Base-by-base conservation (phyloP, 2,888 invertebrate genomes). In the Zygaena filipendulae region DNA sequence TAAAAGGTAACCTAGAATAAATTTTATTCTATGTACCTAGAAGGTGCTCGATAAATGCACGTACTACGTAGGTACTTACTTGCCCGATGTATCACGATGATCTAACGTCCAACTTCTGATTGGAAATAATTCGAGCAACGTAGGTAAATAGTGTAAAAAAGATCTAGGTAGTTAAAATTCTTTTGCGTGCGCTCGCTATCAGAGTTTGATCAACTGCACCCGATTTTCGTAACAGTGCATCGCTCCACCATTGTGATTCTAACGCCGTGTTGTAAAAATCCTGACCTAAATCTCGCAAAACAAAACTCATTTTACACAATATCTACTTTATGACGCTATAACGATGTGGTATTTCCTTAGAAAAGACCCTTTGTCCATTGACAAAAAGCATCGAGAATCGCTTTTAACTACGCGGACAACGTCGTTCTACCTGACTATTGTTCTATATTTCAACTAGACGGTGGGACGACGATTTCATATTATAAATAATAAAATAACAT, bases 321-420 rank as follows among this genome's bases (percentile, higher is more conserved):
- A 66, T 64, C 61, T 68, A 64, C 61, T 79, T 79, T 75, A 75
- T 64, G 69, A 70, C 55, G 64, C 67, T 57, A 71, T 79, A 75
- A 77, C 77, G 77, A 77, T 71, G 75, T 74, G 75, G 74, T 74
- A 72, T 71, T 71, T 70, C 71, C 68, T 63, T 68, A 74, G 74
- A 79, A 75, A 68, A 67, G 72, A 51, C 55, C 69, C 66, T 71
- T 77, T 77, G 74, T 77, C 57, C 72, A 71, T 71, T 70, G 68
- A 75, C 74, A 74, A 75, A 75, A 74, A 74, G 64, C 64, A 51
- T 62, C 52, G 51, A 58, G 70, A 70, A 74, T 71, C 66, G 60
- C 64, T 59, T 74, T 67, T 71, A 66, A 68, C n/a, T n/a, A n/a
- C n/a, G 66, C 63, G 69, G 63, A 68, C 60, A 59, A 58, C 57